Conservation (phyloP, 2,797 vertebrate species). For the Hephaestus fuliginosus region DNA sequence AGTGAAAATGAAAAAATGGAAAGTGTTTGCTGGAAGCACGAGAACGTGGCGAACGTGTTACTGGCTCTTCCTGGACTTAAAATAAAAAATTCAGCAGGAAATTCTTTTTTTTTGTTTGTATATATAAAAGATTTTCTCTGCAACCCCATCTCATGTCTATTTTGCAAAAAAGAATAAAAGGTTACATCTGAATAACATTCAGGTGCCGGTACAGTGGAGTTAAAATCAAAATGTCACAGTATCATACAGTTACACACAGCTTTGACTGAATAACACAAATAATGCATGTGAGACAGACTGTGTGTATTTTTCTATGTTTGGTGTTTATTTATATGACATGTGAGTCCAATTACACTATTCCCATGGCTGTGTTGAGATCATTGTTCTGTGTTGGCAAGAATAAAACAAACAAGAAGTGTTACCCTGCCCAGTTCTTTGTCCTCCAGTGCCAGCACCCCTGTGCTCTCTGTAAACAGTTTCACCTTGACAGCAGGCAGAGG, state of each 20-base stretch:
- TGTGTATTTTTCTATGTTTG: not conserved
- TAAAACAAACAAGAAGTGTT: conserved; percentile 54
- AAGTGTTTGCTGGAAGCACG: conserved; percentile 19
- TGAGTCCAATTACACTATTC: not conserved
- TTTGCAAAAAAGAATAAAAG: not conserved
- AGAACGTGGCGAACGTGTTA: not conserved
- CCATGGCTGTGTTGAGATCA: conserved; percentile 3
- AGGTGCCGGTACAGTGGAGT: not conserved
- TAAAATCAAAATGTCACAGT: conserved; percentile 28
- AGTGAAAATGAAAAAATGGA: conserved; percentile 10
- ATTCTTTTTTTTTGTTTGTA: too few relatives aligned
- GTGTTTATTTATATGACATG: not conserved
- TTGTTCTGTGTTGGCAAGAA: not conserved
- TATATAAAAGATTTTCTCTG: not conserved
- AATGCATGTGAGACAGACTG: not conserved
- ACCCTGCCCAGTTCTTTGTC: conserved; percentile 99
- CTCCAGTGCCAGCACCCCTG: conserved; percentile 97
- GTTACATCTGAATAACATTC: conserved; percentile 12
- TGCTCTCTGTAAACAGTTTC: conserved; percentile 99
- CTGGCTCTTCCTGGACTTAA: conserved; percentile 4
- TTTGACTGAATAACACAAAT: conserved; percentile 8
- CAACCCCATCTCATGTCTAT: not conserved
- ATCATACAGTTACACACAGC: conserved; percentile 7
- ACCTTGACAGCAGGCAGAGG: conserved; percentile 99
- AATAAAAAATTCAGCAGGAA: too few relatives aligned